These are phyloP conservation scores for Cephus rjabovi DNA, from an alignment of 2,888 invertebrate genomes.

Conservation along the genomic window DNA sequence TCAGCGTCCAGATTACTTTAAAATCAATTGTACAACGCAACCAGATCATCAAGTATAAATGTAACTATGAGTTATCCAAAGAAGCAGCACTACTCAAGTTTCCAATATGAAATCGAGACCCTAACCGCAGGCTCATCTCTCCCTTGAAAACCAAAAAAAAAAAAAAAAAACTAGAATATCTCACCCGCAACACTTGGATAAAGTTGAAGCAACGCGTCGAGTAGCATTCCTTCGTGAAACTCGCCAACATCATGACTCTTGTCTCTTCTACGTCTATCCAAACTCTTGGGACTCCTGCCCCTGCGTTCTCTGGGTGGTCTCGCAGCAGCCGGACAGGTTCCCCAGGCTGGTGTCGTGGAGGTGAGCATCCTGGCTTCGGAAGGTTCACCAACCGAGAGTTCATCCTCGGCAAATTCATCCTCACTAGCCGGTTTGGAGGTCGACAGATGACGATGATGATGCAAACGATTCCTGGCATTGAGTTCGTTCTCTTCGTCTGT, in stretches of 20 bases:
- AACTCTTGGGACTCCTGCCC: constrained; percentile 64
- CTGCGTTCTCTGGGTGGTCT: constrained; percentile 72
- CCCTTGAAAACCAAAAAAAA: background rate
- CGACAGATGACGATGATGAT: constrained; percentile 56
- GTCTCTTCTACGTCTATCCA: constrained; percentile 68
- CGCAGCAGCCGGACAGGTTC: constrained; percentile 73
- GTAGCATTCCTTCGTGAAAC: constrained; percentile 84
- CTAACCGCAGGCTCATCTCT: background rate
- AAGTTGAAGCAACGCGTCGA: constrained; percentile 78
- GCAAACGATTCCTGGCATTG: constrained; percentile 54
- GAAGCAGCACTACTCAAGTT: background rate
- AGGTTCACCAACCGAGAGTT: constrained; percentile 70
- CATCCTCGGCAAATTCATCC: constrained; percentile 89
- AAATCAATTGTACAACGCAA: background rate
- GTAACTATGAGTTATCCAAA: background rate
- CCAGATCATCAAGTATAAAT: background rate
- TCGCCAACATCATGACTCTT: constrained; percentile 74
- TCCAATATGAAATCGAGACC: background rate
- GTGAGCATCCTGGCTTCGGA: constrained; percentile 67
- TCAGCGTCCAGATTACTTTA: background rate
- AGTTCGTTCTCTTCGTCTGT: constrained; percentile 60
- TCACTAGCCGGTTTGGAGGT: constrained; percentile 74
- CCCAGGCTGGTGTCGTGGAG: constrained; percentile 69
- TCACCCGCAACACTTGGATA: constrained; percentile 78
- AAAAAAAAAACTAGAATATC: constrained; percentile 9